These are phyloP conservation scores for Heterochromis multidens DNA, from an alignment of 2,113 vertebrate species.

Conservation along the genomic window DNA sequence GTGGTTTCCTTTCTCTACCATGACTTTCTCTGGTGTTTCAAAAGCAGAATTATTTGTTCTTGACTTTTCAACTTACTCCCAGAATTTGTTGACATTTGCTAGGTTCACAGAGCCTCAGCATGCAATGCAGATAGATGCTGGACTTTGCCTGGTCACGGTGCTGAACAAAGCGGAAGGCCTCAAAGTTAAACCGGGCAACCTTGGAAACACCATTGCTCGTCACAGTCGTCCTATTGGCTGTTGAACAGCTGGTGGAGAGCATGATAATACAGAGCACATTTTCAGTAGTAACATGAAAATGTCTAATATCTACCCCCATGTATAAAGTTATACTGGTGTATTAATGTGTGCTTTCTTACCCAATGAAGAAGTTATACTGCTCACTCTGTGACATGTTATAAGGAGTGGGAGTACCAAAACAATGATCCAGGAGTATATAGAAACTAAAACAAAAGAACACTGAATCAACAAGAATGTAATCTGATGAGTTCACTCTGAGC, in stretches of 20 bases:
- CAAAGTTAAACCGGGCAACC: constrained; percentile 69
- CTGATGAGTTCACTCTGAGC: neutral
- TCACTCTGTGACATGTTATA: constrained; percentile 51
- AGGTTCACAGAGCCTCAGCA: constrained; percentile 77
- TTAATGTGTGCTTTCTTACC: constrained; percentile 47
- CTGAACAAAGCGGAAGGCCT: constrained; percentile 78
- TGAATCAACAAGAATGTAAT: neutral
- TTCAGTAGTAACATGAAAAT: neutral
- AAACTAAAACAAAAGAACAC: constrained; percentile 65
- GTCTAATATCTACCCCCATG: neutral
- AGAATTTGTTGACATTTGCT: constrained; percentile 65
- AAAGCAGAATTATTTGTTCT: neutral
- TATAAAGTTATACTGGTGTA: neutral
- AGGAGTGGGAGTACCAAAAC: constrained; percentile 72
- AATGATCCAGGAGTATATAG: constrained; percentile 75
- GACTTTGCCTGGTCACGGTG: constrained; percentile 68
- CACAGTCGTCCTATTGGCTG: constrained; percentile 42
- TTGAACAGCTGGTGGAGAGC: constrained; percentile 55
- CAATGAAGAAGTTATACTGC: constrained; percentile 69
- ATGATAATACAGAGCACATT: neutral
- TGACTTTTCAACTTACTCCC: constrained; percentile 43
- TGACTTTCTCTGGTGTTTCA: neutral
- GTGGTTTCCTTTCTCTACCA: neutral
- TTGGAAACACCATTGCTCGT: constrained; percentile 64
- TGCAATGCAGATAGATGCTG: constrained; percentile 76